Percentiles rank a stretch among this genome's conserved stretches.
Conservation (phyloP, 2,113 vertebrate genomes). For the Tenrec ecaudatus region DNA sequence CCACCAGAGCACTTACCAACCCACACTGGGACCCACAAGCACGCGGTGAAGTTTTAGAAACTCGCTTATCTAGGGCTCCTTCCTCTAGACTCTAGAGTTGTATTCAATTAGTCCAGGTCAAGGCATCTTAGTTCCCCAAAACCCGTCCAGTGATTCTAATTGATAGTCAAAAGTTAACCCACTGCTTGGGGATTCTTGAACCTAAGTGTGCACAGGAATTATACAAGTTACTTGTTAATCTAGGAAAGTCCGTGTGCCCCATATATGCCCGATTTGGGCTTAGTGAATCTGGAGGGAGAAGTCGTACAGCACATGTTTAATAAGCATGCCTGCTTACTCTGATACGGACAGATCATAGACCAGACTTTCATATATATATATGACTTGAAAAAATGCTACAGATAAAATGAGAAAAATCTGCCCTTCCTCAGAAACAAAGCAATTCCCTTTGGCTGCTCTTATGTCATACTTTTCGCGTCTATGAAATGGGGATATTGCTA, state of each 20-base stretch:
- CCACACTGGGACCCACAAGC: neutral
- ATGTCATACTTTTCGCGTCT: neutral
- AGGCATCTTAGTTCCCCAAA: neutral
- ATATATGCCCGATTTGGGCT: neutral
- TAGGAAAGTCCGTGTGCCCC: neutral
- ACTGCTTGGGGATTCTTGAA: constrained; percentile 4
- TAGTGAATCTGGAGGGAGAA: neutral
- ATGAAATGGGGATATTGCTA: neutral
- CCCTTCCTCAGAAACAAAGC: neutral
- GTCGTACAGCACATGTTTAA: neutral
- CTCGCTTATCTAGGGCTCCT: neutral
- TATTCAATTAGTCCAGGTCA: neutral
- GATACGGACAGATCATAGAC: neutral
- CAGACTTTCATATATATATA: neutral
- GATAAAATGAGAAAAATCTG: neutral
- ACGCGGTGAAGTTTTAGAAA: neutral
- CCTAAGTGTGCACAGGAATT: neutral
- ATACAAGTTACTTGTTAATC: neutral
- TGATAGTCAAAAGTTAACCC: neutral
- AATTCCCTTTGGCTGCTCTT: neutral
- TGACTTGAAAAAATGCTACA: neutral
- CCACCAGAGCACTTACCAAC: neutral
- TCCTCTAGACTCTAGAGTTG: constrained; percentile 16
- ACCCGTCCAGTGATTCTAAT: neutral
- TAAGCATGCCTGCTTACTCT: neutral